Evolutionary conservation across 1,140 invertebrate species (phyloP), one percentile per base, ranked within the genome.

Genomic region (Dermatophagoides farinae): DNA sequence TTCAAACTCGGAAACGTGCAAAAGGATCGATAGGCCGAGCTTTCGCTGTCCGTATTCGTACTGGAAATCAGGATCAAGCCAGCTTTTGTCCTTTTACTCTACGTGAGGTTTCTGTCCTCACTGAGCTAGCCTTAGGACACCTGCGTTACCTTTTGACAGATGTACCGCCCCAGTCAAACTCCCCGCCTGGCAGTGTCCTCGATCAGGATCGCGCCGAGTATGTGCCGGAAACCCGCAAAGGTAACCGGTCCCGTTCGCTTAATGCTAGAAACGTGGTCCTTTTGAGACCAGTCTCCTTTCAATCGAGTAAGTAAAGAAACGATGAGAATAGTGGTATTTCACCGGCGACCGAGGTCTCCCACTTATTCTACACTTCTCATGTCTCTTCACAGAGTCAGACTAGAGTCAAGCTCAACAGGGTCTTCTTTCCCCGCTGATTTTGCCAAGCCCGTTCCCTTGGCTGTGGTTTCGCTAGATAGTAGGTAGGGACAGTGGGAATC

Each of bases 81-180:
- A 80, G 79, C 80, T 83, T 85, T 83, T 84, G 77, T 77, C 84
- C 80, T 83, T 85, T 83, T 84, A 77, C 77, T 84, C 80, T 76
- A 83, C 78, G 77, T 76, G 80, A 82, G 82, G 77, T 85, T 85
- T 86, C 82, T 79, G 81, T 82, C 77, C 82, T 81, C 79, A 74
- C 78, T 82, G 82, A 84, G 82, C 81, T 80, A 74, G 74, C 80
- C 82, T 83, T 84, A 78, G 81, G 82, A 84, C 81, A 84, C 80
- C 82, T 84, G 80, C 81, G 81, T 85, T 84, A 85, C 79, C 77
- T 70, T 85, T 85, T 80, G 76, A 79, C 72, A 77, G 76, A 79
- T 83, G 80, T 85, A 80, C 82, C 79, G 80, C 82, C 80, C 81
- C 81, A 83, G 82, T 78, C 80, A 83, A 84, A 83, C 81, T 83